phyloP scores from a whole-genome alignment of 2,888 invertebrate species.

The Polyommatus iphigenia region DNA sequence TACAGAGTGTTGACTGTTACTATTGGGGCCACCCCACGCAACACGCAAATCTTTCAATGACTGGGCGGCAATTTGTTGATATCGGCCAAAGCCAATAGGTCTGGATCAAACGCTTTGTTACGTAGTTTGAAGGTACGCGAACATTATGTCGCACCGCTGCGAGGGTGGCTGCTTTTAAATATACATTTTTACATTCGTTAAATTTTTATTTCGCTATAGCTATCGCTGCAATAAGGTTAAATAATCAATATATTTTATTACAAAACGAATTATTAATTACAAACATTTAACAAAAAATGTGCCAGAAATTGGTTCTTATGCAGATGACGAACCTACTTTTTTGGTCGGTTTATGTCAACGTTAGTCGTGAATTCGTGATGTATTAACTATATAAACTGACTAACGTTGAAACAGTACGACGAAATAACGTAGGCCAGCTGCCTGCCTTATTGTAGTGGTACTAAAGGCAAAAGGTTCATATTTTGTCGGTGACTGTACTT shows the following conservation, averaged over 20 bases:
- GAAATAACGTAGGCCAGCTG: background rate
- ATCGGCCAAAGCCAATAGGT: conserved; percentile 57
- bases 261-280: too few relatives aligned
- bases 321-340: too few relatives aligned
- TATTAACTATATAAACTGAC: too few relatives aligned
- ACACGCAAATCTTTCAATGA: conserved; percentile 60
- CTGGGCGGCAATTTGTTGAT: conserved; percentile 54
- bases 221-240: too few relatives aligned
- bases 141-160: background rate
- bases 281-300: too few relatives aligned
- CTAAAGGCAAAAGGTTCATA: too few relatives aligned
- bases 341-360: too few relatives aligned
- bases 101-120: conserved; percentile 53
- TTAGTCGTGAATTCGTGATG: too few relatives aligned
- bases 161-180: background rate
- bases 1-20: background rate
- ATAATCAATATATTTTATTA: too few relatives aligned
- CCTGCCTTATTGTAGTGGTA: background rate
- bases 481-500: conserved; percentile 27
- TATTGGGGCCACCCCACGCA: conserved; percentile 42
- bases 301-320: too few relatives aligned
- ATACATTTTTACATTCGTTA: background rate
- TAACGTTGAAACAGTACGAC: background rate
- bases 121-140: background rate
- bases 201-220: too few relatives aligned